phyloP scores from a whole-genome alignment of 1,140 invertebrate genomes.

The Solenopsis fugax region DNA sequence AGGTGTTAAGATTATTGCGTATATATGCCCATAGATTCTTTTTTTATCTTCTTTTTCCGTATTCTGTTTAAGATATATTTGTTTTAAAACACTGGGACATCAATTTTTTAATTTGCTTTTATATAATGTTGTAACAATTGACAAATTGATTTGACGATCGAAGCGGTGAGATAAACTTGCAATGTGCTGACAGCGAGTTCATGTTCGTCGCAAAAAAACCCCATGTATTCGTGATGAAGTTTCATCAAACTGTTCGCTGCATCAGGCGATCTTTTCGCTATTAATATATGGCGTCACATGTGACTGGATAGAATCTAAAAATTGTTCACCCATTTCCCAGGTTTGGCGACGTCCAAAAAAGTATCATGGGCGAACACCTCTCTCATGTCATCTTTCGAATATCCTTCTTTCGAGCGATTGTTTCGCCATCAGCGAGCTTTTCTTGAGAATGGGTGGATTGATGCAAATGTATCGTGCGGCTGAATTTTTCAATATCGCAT shows the following conservation, averaged over 20 bases:
- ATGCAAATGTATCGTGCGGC: conserved; percentile 30
- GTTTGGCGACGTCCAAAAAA: conserved; percentile 56
- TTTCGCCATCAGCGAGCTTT: conserved; percentile 35
- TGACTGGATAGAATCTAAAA: conserved; percentile 26
- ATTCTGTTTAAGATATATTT: not conserved
- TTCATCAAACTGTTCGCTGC: conserved; percentile 11
- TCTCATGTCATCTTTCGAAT: conserved; percentile 1
- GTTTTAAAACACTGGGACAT: not conserved
- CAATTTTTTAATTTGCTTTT: not conserved
- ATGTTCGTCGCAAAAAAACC: conserved; percentile 26
- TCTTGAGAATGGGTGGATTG: conserved; percentile 27
- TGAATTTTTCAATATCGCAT: conserved; percentile 49
- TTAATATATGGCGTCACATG: conserved; percentile 49
- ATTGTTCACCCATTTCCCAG: conserved; percentile 10
- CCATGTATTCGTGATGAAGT: conserved; percentile 22
- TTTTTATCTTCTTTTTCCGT: not conserved
- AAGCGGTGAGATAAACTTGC: not conserved
- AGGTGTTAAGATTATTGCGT: not conserved
- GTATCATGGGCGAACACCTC: too few relatives aligned
- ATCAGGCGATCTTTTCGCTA: conserved; percentile 40
- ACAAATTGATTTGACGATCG: not conserved
- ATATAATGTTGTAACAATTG: not conserved
- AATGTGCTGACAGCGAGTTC: not conserved
- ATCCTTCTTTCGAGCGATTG: not conserved
- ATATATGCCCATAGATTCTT: too few relatives aligned